These are phyloP conservation scores for Nibea albiflora DNA, from an alignment of 2,113 vertebrate genomes.

Conservation along the genomic window DNA sequence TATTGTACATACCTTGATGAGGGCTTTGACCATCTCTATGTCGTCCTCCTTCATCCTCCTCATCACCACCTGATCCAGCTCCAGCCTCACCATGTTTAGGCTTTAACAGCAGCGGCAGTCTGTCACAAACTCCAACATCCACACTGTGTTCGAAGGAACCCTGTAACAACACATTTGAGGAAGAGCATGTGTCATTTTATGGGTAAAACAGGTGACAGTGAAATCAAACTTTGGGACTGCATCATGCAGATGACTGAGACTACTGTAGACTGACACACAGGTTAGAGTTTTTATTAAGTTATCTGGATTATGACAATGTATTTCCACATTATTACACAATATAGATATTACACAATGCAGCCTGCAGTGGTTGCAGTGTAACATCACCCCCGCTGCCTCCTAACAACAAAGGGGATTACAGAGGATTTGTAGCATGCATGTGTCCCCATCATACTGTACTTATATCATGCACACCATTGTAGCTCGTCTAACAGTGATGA, in stretches of 20 bases:
- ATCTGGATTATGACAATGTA: neutral
- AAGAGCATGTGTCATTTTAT: neutral
- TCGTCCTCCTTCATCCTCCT: constrained; percentile 85
- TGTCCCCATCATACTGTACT: neutral
- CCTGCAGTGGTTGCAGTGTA: neutral
- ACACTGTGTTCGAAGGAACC: constrained; percentile 4
- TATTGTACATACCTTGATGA: constrained; percentile 80
- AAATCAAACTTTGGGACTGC: neutral
- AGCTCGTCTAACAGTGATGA: constrained; percentile 4
- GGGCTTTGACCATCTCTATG: constrained; percentile 83
- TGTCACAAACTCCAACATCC: constrained; percentile 33
- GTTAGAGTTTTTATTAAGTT: neutral
- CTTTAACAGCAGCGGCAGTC: neutral
- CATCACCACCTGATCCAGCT: constrained; percentile 82
- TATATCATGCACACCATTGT: neutral
- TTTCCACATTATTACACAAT: neutral
- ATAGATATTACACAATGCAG: neutral
- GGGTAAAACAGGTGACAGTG: neutral
- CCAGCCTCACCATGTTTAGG: constrained; percentile 81
- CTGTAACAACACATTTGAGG: constrained; percentile 24
- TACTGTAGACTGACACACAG: neutral
- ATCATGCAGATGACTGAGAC: neutral
- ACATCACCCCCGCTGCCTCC: constrained; percentile 11
- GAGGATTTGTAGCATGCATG: constrained; percentile 39
- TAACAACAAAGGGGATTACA: constrained; percentile 62